These are phyloP conservation scores for Orthosia incerta DNA, from an alignment of 2,888 invertebrate species.

Conservation along the genomic window DNA sequence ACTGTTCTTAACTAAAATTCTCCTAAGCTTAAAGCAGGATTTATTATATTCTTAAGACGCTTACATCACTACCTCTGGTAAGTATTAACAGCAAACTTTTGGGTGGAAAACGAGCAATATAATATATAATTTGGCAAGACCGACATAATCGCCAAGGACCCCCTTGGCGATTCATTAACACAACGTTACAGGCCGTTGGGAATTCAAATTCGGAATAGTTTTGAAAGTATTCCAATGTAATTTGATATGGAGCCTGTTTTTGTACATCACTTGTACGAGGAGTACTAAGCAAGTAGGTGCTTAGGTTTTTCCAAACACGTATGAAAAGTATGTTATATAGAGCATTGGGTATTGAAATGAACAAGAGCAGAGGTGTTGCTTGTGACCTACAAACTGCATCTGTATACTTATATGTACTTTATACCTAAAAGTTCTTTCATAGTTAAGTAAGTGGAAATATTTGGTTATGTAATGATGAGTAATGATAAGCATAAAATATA, in stretches of 20 bases:
- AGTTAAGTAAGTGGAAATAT: too few relatives aligned
- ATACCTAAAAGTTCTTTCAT: background rate
- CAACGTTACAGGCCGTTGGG: slow-evolving; percentile 32
- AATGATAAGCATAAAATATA: too few relatives aligned
- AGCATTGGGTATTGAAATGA: slow-evolving; percentile 8
- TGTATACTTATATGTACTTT: too few relatives aligned
- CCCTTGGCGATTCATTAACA: slow-evolving; percentile 56
- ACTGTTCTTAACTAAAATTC: slow-evolving; percentile 27
- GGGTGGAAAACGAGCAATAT: slow-evolving; percentile 53
- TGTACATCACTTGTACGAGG: background rate
- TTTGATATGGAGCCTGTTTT: slow-evolving; percentile 22
- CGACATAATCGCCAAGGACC: slow-evolving; percentile 42
- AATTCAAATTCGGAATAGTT: slow-evolving; percentile 54
- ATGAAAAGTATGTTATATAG: background rate
- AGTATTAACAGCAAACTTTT: slow-evolving; percentile 55
- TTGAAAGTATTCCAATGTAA: slow-evolving; percentile 39
- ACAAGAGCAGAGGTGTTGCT: background rate
- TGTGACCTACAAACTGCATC: too few relatives aligned
- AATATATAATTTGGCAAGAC: slow-evolving; percentile 51
- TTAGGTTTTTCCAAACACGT: background rate
- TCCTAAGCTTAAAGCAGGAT: slow-evolving; percentile 48
- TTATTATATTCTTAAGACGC: slow-evolving; percentile 59
- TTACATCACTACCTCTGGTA: slow-evolving; percentile 47
- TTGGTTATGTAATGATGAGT: too few relatives aligned
- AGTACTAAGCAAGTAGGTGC: background rate